Percentiles rank a stretch among this genome's conserved stretches.
These are phyloP conservation scores for Periparus ater DNA, from an alignment of 2,797 vertebrate species.

Conservation along the genomic window DNA sequence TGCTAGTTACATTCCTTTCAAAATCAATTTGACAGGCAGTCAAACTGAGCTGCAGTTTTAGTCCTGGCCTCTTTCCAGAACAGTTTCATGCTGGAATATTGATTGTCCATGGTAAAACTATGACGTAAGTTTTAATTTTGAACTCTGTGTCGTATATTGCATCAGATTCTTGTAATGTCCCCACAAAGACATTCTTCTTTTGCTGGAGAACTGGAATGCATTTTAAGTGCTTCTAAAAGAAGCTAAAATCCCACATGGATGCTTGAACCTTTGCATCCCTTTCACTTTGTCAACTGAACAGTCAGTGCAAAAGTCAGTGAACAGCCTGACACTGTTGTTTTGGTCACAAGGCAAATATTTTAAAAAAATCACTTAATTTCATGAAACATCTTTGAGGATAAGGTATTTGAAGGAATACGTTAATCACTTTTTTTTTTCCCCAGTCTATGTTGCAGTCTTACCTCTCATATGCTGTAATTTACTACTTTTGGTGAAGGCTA, in stretches of 20 bases:
- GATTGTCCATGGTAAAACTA: neutral
- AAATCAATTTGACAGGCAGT: neutral
- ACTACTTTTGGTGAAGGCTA: neutral
- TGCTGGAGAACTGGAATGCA: neutral
- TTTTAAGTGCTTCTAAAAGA: neutral
- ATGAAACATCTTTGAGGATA: neutral
- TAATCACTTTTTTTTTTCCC: neutral
- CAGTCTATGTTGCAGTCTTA: neutral
- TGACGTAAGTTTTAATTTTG: neutral
- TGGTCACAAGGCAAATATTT: neutral
- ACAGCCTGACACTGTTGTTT: neutral
- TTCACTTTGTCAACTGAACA: neutral
- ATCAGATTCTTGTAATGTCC: neutral
- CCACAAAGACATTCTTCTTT: neutral
- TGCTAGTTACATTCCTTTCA: neutral
- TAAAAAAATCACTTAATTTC: neutral
- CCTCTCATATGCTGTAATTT: neutral
- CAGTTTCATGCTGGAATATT: neutral
- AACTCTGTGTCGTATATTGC: neutral
- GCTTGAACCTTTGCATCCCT: neutral
- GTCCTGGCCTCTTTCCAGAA: neutral
- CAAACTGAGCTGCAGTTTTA: neutral
- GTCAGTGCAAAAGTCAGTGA: neutral
- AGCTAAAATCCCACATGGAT: neutral
- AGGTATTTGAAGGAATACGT: neutral